Base-by-base conservation (phyloP, 2,888 invertebrate species). In the Hecatera dysodea region DNA sequence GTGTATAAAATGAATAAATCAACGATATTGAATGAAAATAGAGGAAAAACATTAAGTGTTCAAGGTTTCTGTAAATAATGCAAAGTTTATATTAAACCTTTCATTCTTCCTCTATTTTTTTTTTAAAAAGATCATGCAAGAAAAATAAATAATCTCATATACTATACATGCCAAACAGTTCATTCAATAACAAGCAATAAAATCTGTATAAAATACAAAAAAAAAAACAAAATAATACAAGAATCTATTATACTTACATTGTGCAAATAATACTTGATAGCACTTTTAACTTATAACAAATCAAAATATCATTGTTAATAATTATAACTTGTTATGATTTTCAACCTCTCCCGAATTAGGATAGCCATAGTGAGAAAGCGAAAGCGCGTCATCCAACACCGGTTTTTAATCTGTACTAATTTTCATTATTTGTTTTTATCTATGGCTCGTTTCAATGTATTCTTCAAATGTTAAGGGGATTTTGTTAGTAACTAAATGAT, bases 81-180 rank as follows among this genome's bases (percentile, higher is more conserved):
- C 22, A 36, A 39, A 59, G 48, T 50, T 64, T 5, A 39, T 53
- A 59, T 33, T 63, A 29, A 44, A 57, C 12, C 64, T 53, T 61
- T 42, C 68, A 77, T 75, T 75, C 76, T 75, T 75, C 77, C 80
- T 80, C 71, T 73, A 82, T 75, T 80, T 59, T 72, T 56, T 48
- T 39, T 60, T n/a, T n/a, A n/a, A 1, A 17, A 61, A 36, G 69
- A 53, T 80, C 87, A 87, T 89, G 88, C 90, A 83, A 79, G 68
- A 75, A 84, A 80, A 74, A 69, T 70, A 78, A 77, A 75, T 74
- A 81, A 71, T 70, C 59, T 79, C 80, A 78, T 84, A 78, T 84
- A 87, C 94, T 94, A 95, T 92, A 90, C 95, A 96, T 96, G 95
- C 94, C 90, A 93, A 92, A 95, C 95, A 95, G 95, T 95, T 95